Evolutionary conservation across 35 echinoderm and acorn worm species (phyloP).

Genomic region (Apostichopus japonicus): DNA sequence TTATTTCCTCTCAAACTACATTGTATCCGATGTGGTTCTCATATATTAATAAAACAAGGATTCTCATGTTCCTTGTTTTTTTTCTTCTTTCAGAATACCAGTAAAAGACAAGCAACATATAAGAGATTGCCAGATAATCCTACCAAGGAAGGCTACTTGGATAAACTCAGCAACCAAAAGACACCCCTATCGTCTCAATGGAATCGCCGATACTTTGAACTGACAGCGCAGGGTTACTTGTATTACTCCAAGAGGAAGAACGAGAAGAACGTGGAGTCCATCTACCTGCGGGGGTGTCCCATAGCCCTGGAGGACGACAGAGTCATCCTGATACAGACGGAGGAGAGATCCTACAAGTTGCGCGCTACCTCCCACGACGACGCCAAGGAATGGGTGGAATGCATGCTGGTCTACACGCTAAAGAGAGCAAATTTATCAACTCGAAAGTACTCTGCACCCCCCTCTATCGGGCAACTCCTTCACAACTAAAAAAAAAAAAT

Average conservation of each 20-base stretch:
- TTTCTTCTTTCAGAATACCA: slow-evolving; percentile 30
- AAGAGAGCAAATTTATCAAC: slow-evolving; percentile 72
- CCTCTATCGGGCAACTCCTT: background rate
- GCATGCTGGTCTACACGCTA: slow-evolving; percentile 78
- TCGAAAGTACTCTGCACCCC: slow-evolving; percentile 40
- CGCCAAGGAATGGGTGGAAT: slow-evolving; percentile 84
- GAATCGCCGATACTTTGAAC: slow-evolving; percentile 98
- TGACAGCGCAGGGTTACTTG: slow-evolving; percentile 85
- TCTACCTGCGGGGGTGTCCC: slow-evolving; percentile 83
- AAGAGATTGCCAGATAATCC: slow-evolving; percentile 72
- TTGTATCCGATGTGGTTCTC: too few species aligned
- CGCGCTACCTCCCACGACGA: slow-evolving; percentile 67
- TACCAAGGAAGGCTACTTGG: slow-evolving; percentile 95
- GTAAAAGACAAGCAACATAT: slow-evolving; percentile 19
- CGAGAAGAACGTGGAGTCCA: slow-evolving; percentile 96
- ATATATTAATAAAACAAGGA: background rate
- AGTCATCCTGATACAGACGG: slow-evolving; percentile 81
- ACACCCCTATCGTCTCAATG: slow-evolving; percentile 84
- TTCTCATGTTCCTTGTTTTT: background rate
- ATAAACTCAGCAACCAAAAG: slow-evolving; percentile 83
- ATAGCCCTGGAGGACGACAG: slow-evolving; percentile 87
- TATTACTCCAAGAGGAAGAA: slow-evolving; percentile 97
- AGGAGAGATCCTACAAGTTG: slow-evolving; percentile 84
- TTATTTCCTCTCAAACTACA: too few species aligned
- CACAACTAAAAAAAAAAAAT: background rate